Evolutionary conservation across 2,113 vertebrate genomes (phyloP).

Genomic region (Lophochroa leadbeateri): DNA sequence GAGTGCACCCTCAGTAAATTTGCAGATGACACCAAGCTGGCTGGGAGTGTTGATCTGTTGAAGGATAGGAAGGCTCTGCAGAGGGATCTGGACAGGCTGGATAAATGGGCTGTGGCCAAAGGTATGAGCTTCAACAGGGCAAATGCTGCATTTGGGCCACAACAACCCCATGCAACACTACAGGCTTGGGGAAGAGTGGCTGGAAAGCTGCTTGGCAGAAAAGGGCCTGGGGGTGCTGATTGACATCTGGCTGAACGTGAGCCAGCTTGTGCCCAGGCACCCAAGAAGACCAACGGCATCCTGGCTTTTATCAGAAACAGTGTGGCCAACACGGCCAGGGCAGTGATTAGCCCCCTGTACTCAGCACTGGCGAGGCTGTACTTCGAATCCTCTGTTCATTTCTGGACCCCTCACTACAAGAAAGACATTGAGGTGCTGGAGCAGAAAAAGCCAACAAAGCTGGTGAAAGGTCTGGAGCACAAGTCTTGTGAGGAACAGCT

Average conservation of each 20-base stretch:
- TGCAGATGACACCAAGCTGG: neutral
- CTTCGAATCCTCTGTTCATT: fast-evolving
- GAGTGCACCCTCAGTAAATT: neutral
- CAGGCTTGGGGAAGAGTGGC: neutral
- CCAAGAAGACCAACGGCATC: neutral
- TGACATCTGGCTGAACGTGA: neutral
- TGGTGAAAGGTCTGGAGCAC: neutral
- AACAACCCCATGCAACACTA: neutral
- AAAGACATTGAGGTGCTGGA: neutral
- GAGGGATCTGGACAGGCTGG: neutral
- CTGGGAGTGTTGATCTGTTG: neutral
- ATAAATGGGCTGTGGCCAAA: neutral
- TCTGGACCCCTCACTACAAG: neutral
- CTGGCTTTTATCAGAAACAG: neutral
- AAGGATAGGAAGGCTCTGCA: neutral
- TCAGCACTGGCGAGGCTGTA: neutral
- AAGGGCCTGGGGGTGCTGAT: neutral
- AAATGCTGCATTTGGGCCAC: neutral
- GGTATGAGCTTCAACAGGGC: neutral
- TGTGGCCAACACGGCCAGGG: neutral
- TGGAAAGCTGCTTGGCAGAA: neutral
- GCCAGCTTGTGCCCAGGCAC: fast-evolving
- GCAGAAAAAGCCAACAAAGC: neutral
- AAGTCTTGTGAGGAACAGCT: neutral
- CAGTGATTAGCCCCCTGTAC: neutral